Conservation (phyloP, 1,140 invertebrate species). For the Meloidogyne exigua region DNA sequence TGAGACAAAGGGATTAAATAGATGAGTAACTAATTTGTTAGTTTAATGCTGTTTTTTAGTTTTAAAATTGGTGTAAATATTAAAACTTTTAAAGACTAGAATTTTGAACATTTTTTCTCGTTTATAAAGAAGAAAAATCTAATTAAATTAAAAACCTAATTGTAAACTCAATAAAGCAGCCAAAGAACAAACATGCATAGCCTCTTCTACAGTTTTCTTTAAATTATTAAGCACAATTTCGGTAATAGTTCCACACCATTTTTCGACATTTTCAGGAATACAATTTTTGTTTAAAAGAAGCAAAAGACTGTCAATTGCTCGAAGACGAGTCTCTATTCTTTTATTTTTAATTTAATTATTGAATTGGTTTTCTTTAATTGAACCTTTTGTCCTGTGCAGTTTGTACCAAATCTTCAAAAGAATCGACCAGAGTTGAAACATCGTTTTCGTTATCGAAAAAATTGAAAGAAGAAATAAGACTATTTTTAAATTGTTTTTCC, state of each 20-base stretch:
- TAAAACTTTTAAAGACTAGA: background rate
- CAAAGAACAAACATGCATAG: constrained; percentile 34
- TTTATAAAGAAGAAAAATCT: background rate
- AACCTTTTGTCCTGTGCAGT: constrained; percentile 48
- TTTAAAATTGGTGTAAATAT: background rate
- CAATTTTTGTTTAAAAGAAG: constrained; percentile 32
- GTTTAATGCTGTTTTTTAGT: no score
- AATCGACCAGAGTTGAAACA: constrained; percentile 32
- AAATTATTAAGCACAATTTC: constrained; percentile 48
- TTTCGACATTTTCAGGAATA: constrained; percentile 46
- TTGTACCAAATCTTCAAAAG: constrained; percentile 40
- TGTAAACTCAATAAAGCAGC: constrained; percentile 40
- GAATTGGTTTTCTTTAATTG: background rate
- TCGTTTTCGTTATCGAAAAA: constrained; percentile 46
- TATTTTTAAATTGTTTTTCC: no score
- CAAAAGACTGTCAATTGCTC: constrained; percentile 43
- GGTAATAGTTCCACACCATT: constrained; percentile 35
- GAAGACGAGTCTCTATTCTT: constrained; percentile 38
- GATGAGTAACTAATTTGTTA: no score
- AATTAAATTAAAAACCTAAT: constrained; percentile 29
- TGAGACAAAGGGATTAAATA: no score
- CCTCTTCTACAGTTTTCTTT: constrained; percentile 46
- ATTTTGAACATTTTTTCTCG: background rate
- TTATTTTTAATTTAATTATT: constrained; percentile 35
- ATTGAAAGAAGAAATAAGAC: no score